Evolutionary conservation across 2,888 invertebrate species (phyloP).

Genomic region (Eristalis tenax): DNA sequence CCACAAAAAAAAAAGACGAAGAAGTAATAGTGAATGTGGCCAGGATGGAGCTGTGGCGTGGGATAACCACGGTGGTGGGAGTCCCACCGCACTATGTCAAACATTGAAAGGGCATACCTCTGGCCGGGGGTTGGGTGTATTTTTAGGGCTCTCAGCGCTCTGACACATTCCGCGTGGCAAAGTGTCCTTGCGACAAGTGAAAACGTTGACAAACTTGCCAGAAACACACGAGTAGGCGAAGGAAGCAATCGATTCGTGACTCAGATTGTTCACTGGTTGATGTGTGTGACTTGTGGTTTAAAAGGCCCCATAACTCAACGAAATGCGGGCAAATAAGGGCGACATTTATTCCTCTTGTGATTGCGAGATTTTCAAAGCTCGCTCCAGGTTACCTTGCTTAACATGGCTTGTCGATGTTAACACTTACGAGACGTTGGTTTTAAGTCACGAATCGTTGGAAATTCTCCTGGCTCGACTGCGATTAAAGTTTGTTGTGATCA

Average conservation of each 20-base stretch:
- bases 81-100: slow-evolving; percentile 33
- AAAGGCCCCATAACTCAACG: background rate
- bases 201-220: slow-evolving; percentile 45
- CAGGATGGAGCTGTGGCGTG: background rate
- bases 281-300: background rate
- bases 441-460: too few species aligned
- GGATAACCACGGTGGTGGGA: slow-evolving; percentile 1
- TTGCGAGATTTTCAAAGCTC: too few species aligned
- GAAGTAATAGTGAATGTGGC: slow-evolving; percentile 1
- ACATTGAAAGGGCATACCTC: slow-evolving; percentile 24
- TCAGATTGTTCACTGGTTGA: slow-evolving; percentile 5
- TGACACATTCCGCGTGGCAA: slow-evolving; percentile 42
- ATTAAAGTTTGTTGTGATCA: too few species aligned
- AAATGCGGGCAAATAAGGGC: background rate
- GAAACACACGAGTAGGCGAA: background rate
- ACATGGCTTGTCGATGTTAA: background rate
- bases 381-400: background rate
- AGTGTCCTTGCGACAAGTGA: slow-evolving; percentile 22
- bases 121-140: slow-evolving; percentile 17
- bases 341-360: background rate
- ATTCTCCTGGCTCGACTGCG: too few species aligned
- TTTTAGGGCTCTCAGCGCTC: slow-evolving; percentile 42
- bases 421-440: too few species aligned
- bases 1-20: too few species aligned
- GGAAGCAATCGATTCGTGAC: slow-evolving; percentile 34